These are phyloP conservation scores for Rhagonycha fulva DNA, from an alignment of 2,888 invertebrate species.

Conservation along the genomic window DNA sequence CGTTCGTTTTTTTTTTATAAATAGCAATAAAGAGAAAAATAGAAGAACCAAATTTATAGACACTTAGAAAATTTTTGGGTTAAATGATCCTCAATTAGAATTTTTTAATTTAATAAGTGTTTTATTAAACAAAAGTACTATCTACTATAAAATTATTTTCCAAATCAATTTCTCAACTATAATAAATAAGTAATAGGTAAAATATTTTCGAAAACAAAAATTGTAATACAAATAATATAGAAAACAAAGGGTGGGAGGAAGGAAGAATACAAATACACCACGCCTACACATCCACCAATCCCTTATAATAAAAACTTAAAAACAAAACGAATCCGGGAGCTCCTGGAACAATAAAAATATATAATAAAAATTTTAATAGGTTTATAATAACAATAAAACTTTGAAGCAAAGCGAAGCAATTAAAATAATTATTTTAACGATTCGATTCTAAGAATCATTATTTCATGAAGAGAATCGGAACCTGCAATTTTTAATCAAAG, in stretches of 20 bases:
- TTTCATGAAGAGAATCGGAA: not conserved
- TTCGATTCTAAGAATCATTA: not conserved
- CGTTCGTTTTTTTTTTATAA: too few species aligned
- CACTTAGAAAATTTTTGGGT: too few species aligned
- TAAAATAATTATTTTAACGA: not conserved
- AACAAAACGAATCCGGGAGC: constrained; percentile 18
- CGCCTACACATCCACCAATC: constrained; percentile 40
- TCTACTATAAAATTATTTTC: not conserved
- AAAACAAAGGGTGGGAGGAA: constrained; percentile 32
- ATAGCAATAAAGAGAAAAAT: too few species aligned
- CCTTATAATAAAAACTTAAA: constrained; percentile 32
- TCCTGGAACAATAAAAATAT: not conserved
- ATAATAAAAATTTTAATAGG: constrained; percentile 14
- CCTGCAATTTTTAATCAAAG: not conserved
- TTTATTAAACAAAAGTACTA: too few species aligned
- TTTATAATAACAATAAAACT: constrained; percentile 9
- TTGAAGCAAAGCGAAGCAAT: not conserved
- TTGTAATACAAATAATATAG: constrained; percentile 26
- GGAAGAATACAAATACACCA: constrained; percentile 40
- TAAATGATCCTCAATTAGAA: too few species aligned
- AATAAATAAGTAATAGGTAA: not conserved
- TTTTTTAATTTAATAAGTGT: too few species aligned
- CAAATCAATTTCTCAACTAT: not conserved
- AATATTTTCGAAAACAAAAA: constrained; percentile 8
- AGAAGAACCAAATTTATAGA: too few species aligned